These are phyloP conservation scores for Ciconia boyciana DNA, from an alignment of 2,113 vertebrate genomes.

Conservation along the genomic window DNA sequence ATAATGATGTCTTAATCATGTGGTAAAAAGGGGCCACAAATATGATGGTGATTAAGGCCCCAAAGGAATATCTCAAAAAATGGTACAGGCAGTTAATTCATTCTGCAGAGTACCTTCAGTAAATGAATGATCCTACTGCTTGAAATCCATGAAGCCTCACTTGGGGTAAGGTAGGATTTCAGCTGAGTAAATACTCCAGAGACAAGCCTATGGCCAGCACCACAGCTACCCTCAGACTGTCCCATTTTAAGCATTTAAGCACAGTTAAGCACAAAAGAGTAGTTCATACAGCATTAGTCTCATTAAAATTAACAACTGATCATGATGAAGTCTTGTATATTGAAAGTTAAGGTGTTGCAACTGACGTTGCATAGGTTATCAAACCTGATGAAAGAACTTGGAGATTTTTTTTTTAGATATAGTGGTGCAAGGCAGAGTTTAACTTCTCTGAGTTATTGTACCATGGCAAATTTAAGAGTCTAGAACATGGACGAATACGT, in stretches of 20 bases:
- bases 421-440: not conserved
- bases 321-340: not conserved
- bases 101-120: not conserved
- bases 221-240: not conserved
- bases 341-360: not conserved
- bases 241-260: not conserved
- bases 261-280: not conserved
- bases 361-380: fast-evolving
- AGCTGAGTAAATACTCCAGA: not conserved
- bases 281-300: not conserved
- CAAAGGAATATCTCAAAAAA: not conserved
- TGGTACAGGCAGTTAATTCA: not conserved
- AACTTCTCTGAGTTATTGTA: not conserved
- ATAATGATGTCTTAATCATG: not conserved
- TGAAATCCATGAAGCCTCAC: not conserved
- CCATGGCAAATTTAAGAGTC: not conserved
- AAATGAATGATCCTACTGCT: not conserved
- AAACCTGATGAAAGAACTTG: not conserved
- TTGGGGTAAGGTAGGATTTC: not conserved
- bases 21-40: not conserved
- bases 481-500: not conserved
- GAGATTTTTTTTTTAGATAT: not conserved
- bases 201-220: too few species aligned
- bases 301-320: not conserved
- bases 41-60: not conserved